Evolutionary conservation across 2,888 invertebrate genomes (phyloP), one percentile per base, ranked within the genome.

Genomic region (Synergus umbraculus): DNA sequence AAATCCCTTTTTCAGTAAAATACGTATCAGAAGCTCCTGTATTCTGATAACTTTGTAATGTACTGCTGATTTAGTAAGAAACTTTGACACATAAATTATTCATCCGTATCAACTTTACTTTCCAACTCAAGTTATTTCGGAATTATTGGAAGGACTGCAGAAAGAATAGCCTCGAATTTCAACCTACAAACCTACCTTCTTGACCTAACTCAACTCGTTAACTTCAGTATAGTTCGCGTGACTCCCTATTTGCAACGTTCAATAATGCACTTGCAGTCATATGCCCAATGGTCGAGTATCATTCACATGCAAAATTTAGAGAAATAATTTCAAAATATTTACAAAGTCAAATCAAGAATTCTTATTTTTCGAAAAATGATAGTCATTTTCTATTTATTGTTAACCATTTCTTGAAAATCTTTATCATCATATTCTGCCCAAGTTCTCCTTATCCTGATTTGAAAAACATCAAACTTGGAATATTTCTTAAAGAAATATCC

Each of bases 101-200:
- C 43, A 8, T 43, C 1, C 1, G 43, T 43, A 9, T 43, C 4
- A 9, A 7, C 7, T 43, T 5, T 43, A 43, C 49, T 49, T 13
- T 49, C 49, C 49, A 49, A 49, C 9, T 13, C 43, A 13, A 18
- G 46, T 67, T 67, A 29, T 29, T 67, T 67, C 22, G 4, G 18
- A 22, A 66, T 43, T 37, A 64, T 44, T 67, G 5, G 22, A 46
- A 69, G 15, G 29, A 46, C 49, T 49, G n/a, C 44, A 13, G 13
- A 22, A 29, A 29, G 44, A 15, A 67, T 22, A 69, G 41, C n/a
- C 10, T 60, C 60, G 60, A 60, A 41, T 15, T 18, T n/a, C 41
- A 69, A 69, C 69, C 69, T 69, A 69, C 9, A 73, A 13, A 73
- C 49, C 37, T 73, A 54, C 54, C 73, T 54, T 73, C n/a, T 15